phyloP scores from a whole-genome alignment of 2,113 vertebrate species.

The Machaerirhynchus nigripectus region DNA sequence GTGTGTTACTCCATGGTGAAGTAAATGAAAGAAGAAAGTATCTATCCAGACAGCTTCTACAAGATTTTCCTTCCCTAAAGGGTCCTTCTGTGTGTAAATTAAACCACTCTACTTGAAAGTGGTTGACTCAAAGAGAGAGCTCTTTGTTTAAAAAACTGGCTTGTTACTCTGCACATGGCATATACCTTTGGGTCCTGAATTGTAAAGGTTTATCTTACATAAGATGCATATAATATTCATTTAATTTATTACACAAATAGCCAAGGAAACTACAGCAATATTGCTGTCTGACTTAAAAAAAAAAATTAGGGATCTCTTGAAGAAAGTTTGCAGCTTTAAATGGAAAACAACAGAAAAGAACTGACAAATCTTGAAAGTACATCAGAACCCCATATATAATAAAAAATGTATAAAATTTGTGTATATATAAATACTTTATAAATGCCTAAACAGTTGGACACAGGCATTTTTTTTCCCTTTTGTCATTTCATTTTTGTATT shows the following conservation, averaged over 20 bases:
- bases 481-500: not conserved
- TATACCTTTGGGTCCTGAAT: not conserved
- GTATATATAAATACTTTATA: not conserved
- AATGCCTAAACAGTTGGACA: not conserved
- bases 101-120: not conserved
- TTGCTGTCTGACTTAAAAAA: not conserved
- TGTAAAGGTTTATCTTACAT: not conserved
- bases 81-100: not conserved
- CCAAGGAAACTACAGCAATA: not conserved
- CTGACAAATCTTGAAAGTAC: not conserved
- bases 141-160: not conserved
- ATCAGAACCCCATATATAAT: not conserved
- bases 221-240: not conserved
- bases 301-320: not conserved
- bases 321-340: not conserved
- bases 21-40: not conserved
- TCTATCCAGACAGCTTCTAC: not conserved
- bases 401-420: not conserved
- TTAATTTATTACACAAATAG: not conserved
- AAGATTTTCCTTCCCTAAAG: conserved; percentile 25
- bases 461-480: not conserved
- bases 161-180: not conserved
- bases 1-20: not conserved
- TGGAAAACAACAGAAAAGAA: not conserved
- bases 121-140: not conserved